Evolutionary conservation across 2,797 vertebrate genomes (phyloP).

Genomic region (Melanotaenia boesemani): DNA sequence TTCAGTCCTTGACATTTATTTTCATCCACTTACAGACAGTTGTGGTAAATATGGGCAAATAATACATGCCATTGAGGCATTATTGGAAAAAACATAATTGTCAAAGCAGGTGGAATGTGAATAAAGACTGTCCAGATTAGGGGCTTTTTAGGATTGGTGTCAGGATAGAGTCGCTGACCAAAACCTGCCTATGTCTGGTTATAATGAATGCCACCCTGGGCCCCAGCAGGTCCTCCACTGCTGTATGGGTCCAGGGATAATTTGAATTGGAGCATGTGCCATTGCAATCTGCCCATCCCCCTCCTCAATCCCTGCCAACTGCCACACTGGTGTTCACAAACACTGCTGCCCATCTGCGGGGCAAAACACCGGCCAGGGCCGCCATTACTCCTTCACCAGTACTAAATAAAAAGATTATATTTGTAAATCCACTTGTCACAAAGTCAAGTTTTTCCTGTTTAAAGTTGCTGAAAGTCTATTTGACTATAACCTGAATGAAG

Average conservation of each 20-base stretch:
- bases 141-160: conserved; percentile 44
- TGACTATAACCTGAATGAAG: conserved; percentile 18
- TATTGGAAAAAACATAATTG: background rate
- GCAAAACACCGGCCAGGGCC: conserved; percentile 77
- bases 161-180: conserved; percentile 61
- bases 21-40: conserved; percentile 9
- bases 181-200: conserved; percentile 74
- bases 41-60: conserved; percentile 21
- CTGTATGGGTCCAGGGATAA: conserved; percentile 81
- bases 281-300: conserved; percentile 78
- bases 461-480: conserved; percentile 37
- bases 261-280: conserved; percentile 84
- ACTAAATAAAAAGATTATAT: conserved; percentile 51
- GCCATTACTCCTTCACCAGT: conserved; percentile 59
- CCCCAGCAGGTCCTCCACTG: conserved; percentile 78
- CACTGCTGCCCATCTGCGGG: conserved; percentile 84
- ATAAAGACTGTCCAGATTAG: conserved; percentile 12
- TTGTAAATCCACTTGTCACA: conserved; percentile 44
- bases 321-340: conserved; percentile 82
- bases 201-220: conserved; percentile 80
- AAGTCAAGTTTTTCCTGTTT: conserved; percentile 36
- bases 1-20: conserved; percentile 34
- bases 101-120: conserved; percentile 35
- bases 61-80: conserved; percentile 4
- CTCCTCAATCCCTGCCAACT: conserved; percentile 79